Conservation (phyloP, 2,797 vertebrate species). For the Microhierax caerulescens region DNA sequence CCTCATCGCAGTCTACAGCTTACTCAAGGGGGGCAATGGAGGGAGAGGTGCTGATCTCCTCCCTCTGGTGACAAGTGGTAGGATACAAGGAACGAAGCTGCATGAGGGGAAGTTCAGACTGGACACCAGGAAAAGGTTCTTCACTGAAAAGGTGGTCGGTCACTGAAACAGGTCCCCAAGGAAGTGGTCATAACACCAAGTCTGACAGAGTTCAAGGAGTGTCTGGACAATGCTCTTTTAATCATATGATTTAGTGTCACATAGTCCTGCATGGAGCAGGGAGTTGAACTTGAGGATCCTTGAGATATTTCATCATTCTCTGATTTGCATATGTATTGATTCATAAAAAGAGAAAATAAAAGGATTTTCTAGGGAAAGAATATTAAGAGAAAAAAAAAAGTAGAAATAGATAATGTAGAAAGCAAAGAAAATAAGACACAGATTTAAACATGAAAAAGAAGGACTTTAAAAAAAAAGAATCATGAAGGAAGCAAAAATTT, state of each 20-base stretch:
- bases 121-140: not conserved
- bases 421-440: not conserved
- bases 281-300: not conserved
- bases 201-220: not conserved
- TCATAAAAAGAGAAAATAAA: not conserved
- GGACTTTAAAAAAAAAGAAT: not conserved
- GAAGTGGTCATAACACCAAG: not conserved
- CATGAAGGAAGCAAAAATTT: rapidly evolving
- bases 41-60: not conserved
- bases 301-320: not conserved
- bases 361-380: not conserved
- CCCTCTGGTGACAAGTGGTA: not conserved
- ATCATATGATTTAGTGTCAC: not conserved
- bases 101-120: not conserved
- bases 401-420: not conserved
- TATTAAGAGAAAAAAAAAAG: not conserved
- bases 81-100: not conserved
- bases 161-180: not conserved
- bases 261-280: not conserved
- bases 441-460: not conserved
- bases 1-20: rapidly evolving
- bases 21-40: rapidly evolving
- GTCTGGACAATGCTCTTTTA: not conserved
- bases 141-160: rapidly evolving
- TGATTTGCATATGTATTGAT: not conserved